Conservation (phyloP, 1,140 invertebrate species). For the Drosophila sechellia region DNA sequence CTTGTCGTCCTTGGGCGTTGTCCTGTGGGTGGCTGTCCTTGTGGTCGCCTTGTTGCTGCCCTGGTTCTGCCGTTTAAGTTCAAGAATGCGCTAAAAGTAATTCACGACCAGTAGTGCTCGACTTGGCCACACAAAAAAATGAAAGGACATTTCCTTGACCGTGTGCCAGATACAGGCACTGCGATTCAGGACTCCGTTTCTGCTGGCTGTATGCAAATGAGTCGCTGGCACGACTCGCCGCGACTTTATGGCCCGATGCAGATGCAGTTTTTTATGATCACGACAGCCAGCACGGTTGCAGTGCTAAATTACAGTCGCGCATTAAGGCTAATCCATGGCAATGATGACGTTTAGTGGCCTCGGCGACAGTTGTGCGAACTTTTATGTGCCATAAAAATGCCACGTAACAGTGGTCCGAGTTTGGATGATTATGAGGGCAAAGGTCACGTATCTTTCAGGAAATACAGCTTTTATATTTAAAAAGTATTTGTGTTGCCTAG, state of each 20-base stretch:
- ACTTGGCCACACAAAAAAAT: not conserved
- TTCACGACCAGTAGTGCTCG: constrained; percentile 22
- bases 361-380: constrained; percentile 70
- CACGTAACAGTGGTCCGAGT: constrained; percentile 4
- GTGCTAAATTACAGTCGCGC: constrained; percentile 58
- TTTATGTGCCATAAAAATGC: constrained; percentile 67
- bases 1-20: constrained; percentile 64
- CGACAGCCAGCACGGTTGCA: constrained; percentile 14
- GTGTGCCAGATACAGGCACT: constrained; percentile 30
- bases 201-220: constrained; percentile 62
- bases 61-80: constrained; percentile 34
- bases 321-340: constrained; percentile 69
- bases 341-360: constrained; percentile 77
- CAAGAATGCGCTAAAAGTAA: constrained; percentile 35
- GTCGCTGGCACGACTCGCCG: constrained; percentile 36
- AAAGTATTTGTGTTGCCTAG: no score
- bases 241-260: constrained; percentile 65
- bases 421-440: not conserved
- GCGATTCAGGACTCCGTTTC: constrained; percentile 17
- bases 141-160: constrained; percentile 45
- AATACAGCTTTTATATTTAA: no score
- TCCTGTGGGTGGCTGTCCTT: constrained; percentile 27
- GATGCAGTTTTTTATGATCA: constrained; percentile 57
- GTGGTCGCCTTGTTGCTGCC: constrained; percentile 8
- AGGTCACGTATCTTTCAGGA: not conserved